Evolutionary conservation across 2,113 vertebrate genomes (phyloP), one percentile per base, ranked within the genome.

Genomic region (Euleptes europaea): DNA sequence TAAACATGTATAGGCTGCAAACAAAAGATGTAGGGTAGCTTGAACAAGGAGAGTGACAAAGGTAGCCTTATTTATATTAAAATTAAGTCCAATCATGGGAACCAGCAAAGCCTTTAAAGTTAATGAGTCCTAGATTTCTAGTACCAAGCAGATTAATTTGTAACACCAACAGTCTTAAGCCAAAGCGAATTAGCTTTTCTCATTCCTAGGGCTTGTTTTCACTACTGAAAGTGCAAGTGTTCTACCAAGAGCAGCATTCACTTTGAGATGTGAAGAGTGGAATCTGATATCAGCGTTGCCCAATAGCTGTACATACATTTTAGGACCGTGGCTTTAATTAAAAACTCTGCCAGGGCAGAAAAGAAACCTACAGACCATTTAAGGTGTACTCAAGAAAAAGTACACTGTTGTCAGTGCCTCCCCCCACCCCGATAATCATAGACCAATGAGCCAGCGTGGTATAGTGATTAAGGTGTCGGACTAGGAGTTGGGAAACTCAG

Each of bases 61-160:
- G 87, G 81, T 90, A 94, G 88, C 90, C 82, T 87, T 93, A 88
- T 94, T 87, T 93, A 88, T 93, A 91, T 91, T 95, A 93, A 85
- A 93, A 92, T 86, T 94, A 17, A 91, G 91, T 86, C 94, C 92
- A 96, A 91, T 94, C 95, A 94, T 95, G 95, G 95, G 95, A 96
- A 95, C 93, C 40, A 93, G 93, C 87, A 95, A 94, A 95, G 94
- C 93, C 89, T 94, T 90, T 26, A 91, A 96, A 96, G 96, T 97
- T 97, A 97, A 97, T 97, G 94, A 96, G 84, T 96, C 95, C 92
- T 95, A 96, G 96, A 96, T 95, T 95, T 96, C 95, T 96, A 95
- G 94, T 94, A 92, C 90, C 91, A 93, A 85, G 93, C 89, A 93
- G 96, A 97, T 97, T 97, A 97, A 97, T 97, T 92, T 97, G 96